Evolutionary conservation across 1,140 invertebrate genomes (phyloP), one percentile per base, ranked within the genome.

Genomic region (Psilanteris sp.): DNA sequence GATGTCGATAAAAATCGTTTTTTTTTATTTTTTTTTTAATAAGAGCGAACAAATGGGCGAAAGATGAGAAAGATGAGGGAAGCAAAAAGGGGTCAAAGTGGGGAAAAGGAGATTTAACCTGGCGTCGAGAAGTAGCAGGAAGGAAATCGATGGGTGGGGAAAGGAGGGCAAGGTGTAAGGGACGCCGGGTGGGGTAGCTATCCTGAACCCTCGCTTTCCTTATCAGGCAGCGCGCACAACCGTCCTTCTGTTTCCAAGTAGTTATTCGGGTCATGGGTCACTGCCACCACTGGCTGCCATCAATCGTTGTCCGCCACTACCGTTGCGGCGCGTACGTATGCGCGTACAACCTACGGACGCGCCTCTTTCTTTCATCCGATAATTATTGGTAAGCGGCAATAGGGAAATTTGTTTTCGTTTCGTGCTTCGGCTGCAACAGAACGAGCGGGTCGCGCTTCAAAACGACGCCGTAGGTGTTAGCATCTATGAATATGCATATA

Each of bases 231-330:
- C 76, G 76, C 55, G 66, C 74, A 77, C 66, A 73, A 43, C 52
- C 66, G 73, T 79, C 79, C 70, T 79, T 82, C 71, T 71, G 72
- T 68, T 79, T 79, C 78, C 81, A 81, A 83, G 72, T 80, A 79
- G 72, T 79, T 79, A 84, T 85, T 81, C 83, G 83, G 84, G 85
- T 87, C 85, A 85, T 87, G 84, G 84, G 85, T 87, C 85, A 87
- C 85, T 85, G 84, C 83, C 85, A 87, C 80, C 80, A 75, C 59
- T 77, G 77, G 70, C 50, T 74, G 68, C 78, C 77, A 81, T 82
- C 83, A 83, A 83, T 83, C 78, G 79, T 84, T 62, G 48, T 48
- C 55, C 29, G 34, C 27, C 15, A 37, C 32, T 43, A 46, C 52
- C 15, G 44, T 27, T 20, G 46, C 54, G 34, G 41, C 59, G 59